Percentiles rank a stretch among this genome's conserved stretches.
Conservation (phyloP, 2,888 invertebrate genomes). For the Beris morrisii region DNA sequence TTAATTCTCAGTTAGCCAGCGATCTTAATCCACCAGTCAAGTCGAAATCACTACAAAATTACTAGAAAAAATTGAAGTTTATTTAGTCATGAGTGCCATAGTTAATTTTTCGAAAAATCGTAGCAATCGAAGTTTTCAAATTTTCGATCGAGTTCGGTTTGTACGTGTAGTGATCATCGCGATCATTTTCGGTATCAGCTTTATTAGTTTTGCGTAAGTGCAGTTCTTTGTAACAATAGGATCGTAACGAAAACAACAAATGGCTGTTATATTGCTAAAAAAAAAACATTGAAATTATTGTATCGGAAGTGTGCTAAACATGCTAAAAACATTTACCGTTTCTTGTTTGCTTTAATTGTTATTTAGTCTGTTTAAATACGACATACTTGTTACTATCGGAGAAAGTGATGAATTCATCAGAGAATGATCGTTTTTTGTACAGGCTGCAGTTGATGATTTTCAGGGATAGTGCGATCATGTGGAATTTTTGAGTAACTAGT, state of each 20-base stretch:
- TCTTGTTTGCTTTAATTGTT: constrained; percentile 3
- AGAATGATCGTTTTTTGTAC: not conserved
- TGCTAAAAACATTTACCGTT: constrained; percentile 15
- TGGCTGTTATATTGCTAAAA: not conserved
- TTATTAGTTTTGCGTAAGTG: constrained; percentile 23
- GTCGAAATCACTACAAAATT: not conserved
- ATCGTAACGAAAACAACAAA: not conserved
- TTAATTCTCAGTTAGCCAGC: constrained; percentile 30
- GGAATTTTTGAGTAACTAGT: not conserved
- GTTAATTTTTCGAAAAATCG: constrained; percentile 22
- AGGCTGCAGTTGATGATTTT: not conserved
- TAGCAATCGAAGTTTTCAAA: not conserved
- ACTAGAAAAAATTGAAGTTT: constrained; percentile 1
- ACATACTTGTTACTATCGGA: not conserved
- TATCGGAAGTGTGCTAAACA: constrained; percentile 2
- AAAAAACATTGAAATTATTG: not conserved
- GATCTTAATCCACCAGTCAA: constrained; percentile 12
- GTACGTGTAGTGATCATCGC: not conserved
- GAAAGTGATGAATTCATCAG: constrained; percentile 19
- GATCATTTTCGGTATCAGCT: not conserved
- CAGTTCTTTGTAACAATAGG: not conserved
- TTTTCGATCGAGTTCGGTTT: too few species aligned
- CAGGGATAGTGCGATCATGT: not conserved
- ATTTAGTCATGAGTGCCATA: constrained; percentile 1
- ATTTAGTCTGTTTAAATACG: not conserved